Evolutionary conservation across 2,888 invertebrate genomes (phyloP).

Genomic region (Apeira syringaria): DNA sequence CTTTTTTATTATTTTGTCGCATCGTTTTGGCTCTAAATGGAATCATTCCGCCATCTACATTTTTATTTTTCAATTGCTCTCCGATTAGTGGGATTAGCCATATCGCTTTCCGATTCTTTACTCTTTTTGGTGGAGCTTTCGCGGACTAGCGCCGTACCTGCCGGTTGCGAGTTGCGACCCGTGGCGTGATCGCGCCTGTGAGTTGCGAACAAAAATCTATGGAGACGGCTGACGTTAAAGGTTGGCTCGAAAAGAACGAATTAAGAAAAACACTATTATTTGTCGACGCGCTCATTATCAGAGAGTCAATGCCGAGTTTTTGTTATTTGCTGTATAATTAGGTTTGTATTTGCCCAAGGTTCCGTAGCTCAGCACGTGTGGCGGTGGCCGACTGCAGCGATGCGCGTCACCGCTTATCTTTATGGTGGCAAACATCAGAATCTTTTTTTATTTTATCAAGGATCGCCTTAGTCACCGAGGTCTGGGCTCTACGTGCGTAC

Average conservation of each 20-base stretch:
- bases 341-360: slow-evolving; percentile 61
- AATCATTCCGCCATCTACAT: slow-evolving; percentile 83
- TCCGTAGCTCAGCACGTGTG: slow-evolving; percentile 55
- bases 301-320: slow-evolving; percentile 62
- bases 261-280: slow-evolving; percentile 39
- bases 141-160: slow-evolving; percentile 57
- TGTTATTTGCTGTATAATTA: slow-evolving; percentile 71
- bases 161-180: background rate
- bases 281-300: slow-evolving; percentile 54
- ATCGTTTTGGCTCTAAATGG: slow-evolving; percentile 83
- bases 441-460: slow-evolving; percentile 71
- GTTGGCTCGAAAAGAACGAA: slow-evolving; percentile 33
- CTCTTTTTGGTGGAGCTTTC: slow-evolving; percentile 73
- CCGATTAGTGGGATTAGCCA: slow-evolving; percentile 83
- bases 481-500: slow-evolving; percentile 53
- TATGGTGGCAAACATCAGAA: slow-evolving; percentile 70
- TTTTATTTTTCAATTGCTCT: slow-evolving; percentile 84
- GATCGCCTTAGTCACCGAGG: slow-evolving; percentile 62
- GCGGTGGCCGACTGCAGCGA: slow-evolving; percentile 59
- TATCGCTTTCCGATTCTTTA: slow-evolving; percentile 81
- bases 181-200: background rate
- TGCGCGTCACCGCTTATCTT: slow-evolving; percentile 70
- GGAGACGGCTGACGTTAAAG: slow-evolving; percentile 42
- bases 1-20: slow-evolving; percentile 84
- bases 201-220: slow-evolving; percentile 17